Percentiles rank a stretch among this genome's conserved stretches.
Evolutionary conservation across 1,140 invertebrate genomes (phyloP).

Genomic region (Euwallacea similis): DNA sequence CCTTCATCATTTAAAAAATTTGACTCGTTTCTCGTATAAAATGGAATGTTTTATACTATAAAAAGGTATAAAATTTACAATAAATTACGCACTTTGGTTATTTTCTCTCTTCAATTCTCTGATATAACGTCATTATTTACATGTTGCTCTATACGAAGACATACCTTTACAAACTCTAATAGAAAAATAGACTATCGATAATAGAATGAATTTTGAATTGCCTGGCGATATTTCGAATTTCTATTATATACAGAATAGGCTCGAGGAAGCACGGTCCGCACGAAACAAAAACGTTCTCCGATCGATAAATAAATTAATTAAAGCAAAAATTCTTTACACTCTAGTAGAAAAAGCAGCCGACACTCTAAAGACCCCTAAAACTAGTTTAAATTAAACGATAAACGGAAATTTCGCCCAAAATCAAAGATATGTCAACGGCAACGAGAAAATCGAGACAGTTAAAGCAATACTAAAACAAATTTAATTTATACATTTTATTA

Average conservation of each 20-base stretch:
- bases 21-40: conserved; percentile 43
- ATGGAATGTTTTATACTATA: conserved; percentile 51
- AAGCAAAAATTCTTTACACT: conserved; percentile 4
- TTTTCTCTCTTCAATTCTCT: conserved; percentile 44
- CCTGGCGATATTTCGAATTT: too few species aligned
- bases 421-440: conserved; percentile 5
- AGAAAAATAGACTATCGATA: conserved; percentile 47
- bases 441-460: neutral
- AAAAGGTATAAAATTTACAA: conserved; percentile 3
- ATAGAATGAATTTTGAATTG: conserved; percentile 12
- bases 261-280: conserved; percentile 30
- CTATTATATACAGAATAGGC: conserved; percentile 19
- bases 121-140: conserved; percentile 37
- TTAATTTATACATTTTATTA: neutral
- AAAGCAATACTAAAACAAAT: conserved; percentile 2
- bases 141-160: conserved; percentile 46
- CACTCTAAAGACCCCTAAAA: conserved; percentile 10
- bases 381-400: conserved; percentile 7
- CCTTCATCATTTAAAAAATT: neutral
- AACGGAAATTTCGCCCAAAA: neutral
- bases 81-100: conserved; percentile 45
- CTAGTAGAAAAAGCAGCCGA: too few species aligned
- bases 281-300: conserved; percentile 11
- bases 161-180: conserved; percentile 48
- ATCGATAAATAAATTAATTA: conserved; percentile 27